phyloP scores from a whole-genome alignment of 1,140 invertebrate species.

The Leptoteleia sp. region DNA sequence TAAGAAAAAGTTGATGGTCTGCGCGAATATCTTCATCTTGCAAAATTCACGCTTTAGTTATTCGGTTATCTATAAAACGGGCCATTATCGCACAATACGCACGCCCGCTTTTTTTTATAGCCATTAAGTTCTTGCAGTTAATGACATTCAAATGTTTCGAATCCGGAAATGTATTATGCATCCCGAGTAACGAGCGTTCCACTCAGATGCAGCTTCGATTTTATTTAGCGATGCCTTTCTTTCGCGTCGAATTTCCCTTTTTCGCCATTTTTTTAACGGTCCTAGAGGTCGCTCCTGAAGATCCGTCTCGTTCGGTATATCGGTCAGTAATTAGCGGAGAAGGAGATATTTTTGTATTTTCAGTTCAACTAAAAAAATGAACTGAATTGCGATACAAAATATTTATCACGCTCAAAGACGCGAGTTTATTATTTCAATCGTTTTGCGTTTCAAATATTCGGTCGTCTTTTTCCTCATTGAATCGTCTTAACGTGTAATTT shows the following conservation, averaged over 20 bases:
- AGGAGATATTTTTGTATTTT: no score
- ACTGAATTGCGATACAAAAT: no score
- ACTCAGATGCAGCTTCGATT: constrained; percentile 55
- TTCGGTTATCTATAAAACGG: constrained; percentile 25
- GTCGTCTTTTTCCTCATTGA: no score
- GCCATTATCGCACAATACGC: constrained; percentile 54
- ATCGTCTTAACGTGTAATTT: no score
- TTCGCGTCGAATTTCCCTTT: constrained; percentile 1
- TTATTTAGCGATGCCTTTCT: constrained; percentile 31
- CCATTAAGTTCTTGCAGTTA: constrained; percentile 63
- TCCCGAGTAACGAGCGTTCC: constrained; percentile 55
- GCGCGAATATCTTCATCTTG: constrained; percentile 3
- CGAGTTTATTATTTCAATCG: no score
- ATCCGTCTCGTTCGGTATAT: constrained; percentile 30
- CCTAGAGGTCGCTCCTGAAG: constrained; percentile 11
- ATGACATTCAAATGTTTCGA: constrained; percentile 65
- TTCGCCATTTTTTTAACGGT: neutral
- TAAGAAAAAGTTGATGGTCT: no score
- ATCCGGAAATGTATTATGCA: constrained; percentile 63
- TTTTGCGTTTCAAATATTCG: no score
- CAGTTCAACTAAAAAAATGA: no score
- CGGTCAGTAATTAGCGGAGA: constrained; percentile 39
- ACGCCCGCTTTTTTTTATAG: constrained; percentile 53
- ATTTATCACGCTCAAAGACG: no score
- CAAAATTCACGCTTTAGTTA: constrained; percentile 36